Evolutionary conservation across 2,888 invertebrate genomes (phyloP).

Genomic region (Anagyrus pseudococci): DNA sequence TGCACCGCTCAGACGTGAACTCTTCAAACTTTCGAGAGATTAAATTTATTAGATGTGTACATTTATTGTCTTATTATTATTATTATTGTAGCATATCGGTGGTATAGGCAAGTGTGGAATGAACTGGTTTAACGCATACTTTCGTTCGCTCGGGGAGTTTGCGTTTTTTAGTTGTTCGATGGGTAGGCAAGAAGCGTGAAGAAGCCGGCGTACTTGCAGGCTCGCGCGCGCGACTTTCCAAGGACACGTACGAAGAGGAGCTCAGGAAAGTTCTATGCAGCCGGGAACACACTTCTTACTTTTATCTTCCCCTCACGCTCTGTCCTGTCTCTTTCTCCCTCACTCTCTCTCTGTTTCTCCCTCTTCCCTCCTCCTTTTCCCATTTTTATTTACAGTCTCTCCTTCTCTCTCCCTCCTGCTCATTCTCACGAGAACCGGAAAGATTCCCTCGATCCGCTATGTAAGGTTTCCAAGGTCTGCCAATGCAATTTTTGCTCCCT

Average conservation of each 20-base stretch:
- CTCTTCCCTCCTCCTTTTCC: neutral
- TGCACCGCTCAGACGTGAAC: no score
- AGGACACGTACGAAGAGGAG: slow-evolving; percentile 47
- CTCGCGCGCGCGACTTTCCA: slow-evolving; percentile 48
- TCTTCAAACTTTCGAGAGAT: no score
- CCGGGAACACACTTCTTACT: slow-evolving; percentile 30
- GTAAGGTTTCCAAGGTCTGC: slow-evolving; percentile 58
- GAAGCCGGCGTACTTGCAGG: slow-evolving; percentile 36
- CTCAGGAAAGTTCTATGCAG: slow-evolving; percentile 43
- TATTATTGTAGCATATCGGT: no score
- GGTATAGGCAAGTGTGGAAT: no score
- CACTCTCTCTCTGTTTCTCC: neutral
- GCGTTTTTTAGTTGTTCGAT: no score
- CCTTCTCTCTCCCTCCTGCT: neutral
- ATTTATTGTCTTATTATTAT: no score
- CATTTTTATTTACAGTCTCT: no score
- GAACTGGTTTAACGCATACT: no score
- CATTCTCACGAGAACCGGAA: slow-evolving; percentile 55
- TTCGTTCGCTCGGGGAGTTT: no score
- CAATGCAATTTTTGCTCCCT: slow-evolving; percentile 28
- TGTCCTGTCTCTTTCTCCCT: no score
- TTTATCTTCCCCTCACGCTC: slow-evolving; percentile 21
- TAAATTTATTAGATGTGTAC: no score
- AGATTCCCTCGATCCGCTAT: slow-evolving; percentile 61
- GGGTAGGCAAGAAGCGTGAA: slow-evolving; percentile 49